Percentiles rank a stretch among this genome's conserved stretches.
phyloP scores from a whole-genome alignment of 2,797 vertebrate species.

The Neosalanx taihuensis region DNA sequence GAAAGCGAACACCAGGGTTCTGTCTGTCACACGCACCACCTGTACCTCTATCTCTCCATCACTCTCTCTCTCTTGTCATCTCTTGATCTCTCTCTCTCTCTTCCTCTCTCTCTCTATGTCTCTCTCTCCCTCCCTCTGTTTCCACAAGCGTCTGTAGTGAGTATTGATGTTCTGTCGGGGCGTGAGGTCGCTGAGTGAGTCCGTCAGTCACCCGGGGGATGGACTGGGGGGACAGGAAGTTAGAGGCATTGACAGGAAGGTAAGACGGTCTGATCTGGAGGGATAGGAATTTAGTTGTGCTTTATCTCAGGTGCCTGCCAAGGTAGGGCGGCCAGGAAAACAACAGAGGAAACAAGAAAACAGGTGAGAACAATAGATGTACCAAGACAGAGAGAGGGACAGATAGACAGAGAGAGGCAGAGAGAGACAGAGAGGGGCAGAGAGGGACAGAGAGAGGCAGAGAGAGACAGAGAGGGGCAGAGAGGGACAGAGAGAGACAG shows the following conservation, averaged over 20 bases:
- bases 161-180: slow-evolving; percentile 45
- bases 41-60: slow-evolving; percentile 21
- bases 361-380: not conserved
- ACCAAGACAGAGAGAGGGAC: not conserved
- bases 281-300: slow-evolving; percentile 35
- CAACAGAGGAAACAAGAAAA: not conserved
- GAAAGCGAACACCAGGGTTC: not conserved
- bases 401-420: slow-evolving; percentile 19
- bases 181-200: slow-evolving; percentile 32
- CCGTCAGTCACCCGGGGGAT: slow-evolving; percentile 22
- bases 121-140: slow-evolving; percentile 11
- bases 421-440: slow-evolving; percentile 8
- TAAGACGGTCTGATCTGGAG: slow-evolving; percentile 27
- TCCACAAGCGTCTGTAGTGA: not conserved
- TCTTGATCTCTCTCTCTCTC: slow-evolving; percentile 13
- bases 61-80: not conserved
- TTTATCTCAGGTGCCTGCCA: slow-evolving; percentile 25
- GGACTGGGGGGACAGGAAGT: slow-evolving; percentile 36
- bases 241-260: slow-evolving; percentile 34
- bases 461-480: not conserved
- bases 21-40: slow-evolving; percentile 13
- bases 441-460: not conserved
- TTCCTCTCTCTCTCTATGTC: slow-evolving; percentile 2
- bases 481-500: not conserved
- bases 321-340: not conserved